These are phyloP conservation scores for Gari tellinella DNA, from an alignment of 2,888 invertebrate genomes.

Conservation along the genomic window DNA sequence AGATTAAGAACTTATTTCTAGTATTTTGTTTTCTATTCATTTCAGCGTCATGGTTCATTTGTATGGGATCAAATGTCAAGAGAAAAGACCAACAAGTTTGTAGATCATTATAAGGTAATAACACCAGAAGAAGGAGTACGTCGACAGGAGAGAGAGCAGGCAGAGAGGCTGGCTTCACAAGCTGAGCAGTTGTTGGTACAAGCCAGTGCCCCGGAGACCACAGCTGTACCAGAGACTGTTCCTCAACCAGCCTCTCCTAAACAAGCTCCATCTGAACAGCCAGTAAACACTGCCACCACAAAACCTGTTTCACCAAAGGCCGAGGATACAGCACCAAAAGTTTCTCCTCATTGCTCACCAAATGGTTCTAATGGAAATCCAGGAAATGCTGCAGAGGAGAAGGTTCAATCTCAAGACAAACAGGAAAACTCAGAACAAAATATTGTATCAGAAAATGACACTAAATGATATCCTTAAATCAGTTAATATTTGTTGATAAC, in stretches of 20 bases:
- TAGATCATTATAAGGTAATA: constrained; percentile 66
- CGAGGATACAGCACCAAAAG: neutral
- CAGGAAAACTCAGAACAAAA: too few relatives aligned
- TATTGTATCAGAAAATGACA: too few relatives aligned
- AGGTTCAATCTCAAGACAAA: too few relatives aligned
- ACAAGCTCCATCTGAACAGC: too few relatives aligned
- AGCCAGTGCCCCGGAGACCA: neutral
- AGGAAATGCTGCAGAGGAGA: too few relatives aligned
- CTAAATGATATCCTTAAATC: too few relatives aligned
- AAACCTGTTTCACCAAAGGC: neutral
- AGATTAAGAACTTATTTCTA: too few relatives aligned
- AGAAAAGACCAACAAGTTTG: constrained; percentile 66
- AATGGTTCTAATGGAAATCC: too few relatives aligned
- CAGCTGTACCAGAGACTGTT: neutral
- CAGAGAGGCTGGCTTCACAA: constrained; percentile 39
- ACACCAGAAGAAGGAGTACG: constrained; percentile 50
- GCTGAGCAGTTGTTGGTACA: constrained; percentile 21
- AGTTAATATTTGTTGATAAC: too few relatives aligned
- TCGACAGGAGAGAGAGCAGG: constrained; percentile 36
- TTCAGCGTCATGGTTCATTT: constrained; percentile 77
- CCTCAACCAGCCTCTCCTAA: too few relatives aligned
- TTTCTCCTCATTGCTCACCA: neutral
- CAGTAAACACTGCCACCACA: too few relatives aligned
- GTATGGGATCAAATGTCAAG: constrained; percentile 72
- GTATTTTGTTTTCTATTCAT: constrained; percentile 19